phyloP scores from a whole-genome alignment of 2,888 invertebrate species.

The Syrphus vitripennis region DNA sequence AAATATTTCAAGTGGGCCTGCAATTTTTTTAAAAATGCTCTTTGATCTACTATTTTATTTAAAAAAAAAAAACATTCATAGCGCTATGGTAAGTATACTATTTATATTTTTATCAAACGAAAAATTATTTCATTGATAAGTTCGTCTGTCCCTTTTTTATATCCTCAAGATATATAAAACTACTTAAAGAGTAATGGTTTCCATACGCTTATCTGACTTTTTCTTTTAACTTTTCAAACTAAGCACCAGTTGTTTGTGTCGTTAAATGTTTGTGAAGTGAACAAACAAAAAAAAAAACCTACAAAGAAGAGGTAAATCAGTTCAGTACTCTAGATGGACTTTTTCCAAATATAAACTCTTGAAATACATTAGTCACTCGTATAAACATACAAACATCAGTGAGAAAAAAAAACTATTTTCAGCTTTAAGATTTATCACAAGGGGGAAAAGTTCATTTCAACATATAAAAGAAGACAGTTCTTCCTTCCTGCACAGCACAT shows the following conservation, averaged over 20 bases:
- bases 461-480: not conserved
- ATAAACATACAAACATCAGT: not conserved
- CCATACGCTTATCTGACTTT: not conserved
- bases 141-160: not conserved
- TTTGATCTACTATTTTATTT: not conserved
- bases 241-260: slow-evolving; percentile 5
- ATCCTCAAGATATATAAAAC: not conserved
- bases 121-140: not conserved
- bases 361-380: slow-evolving; percentile 34
- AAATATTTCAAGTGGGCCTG: not conserved
- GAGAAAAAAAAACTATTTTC: slow-evolving; percentile 30
- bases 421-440: slow-evolving; percentile 18
- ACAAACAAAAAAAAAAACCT: not conserved
- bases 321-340: slow-evolving; percentile 13
- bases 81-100: not conserved
- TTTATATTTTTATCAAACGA: not conserved
- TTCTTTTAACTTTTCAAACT: not conserved
- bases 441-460: not conserved
- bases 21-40: not conserved
- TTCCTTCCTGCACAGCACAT: not conserved
- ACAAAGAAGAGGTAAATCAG: not conserved
- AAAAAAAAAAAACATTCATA: too few species aligned
- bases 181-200: slow-evolving; percentile 12
- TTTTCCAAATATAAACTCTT: slow-evolving; percentile 31
- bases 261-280: slow-evolving; percentile 9